These are phyloP conservation scores for Calcarius lapponicus DNA, from an alignment of 2,797 vertebrate genomes.

Conservation along the genomic window DNA sequence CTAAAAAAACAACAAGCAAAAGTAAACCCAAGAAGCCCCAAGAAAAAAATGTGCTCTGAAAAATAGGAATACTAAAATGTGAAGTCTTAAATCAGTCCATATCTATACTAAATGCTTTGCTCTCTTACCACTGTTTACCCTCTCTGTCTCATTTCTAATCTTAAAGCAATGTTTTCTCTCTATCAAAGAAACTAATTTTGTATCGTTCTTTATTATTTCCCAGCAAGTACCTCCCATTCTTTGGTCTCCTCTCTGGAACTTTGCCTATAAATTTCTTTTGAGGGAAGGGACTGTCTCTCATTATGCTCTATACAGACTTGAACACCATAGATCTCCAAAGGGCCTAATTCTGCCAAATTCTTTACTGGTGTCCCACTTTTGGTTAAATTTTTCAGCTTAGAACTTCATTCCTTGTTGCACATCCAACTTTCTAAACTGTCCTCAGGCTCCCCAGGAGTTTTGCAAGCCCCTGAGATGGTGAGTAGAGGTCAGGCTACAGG, in stretches of 20 bases:
- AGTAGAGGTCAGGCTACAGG: not conserved
- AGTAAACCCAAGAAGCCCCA: not conserved
- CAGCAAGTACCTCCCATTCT: not conserved
- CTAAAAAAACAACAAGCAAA: not conserved
- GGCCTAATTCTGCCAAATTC: not conserved
- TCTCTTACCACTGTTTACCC: not conserved
- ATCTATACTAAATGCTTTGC: not conserved
- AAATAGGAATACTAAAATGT: not conserved
- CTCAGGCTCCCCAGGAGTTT: not conserved
- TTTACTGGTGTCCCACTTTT: constrained; percentile 22
- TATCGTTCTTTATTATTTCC: not conserved
- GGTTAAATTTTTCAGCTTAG: not conserved
- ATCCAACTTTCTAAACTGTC: not conserved
- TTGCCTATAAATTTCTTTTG: not conserved
- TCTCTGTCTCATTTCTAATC: not conserved
- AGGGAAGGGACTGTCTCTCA: not conserved
- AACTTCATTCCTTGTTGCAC: not conserved
- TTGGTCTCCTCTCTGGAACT: not conserved
- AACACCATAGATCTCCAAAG: not conserved
- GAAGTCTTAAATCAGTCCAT: not conserved
- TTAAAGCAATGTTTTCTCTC: not conserved
- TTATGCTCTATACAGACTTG: not conserved
- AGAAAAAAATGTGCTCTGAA: not conserved
- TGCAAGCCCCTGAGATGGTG: not conserved
- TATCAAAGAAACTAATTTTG: not conserved